These are phyloP conservation scores for Petrolisthes cinctipes DNA, from an alignment of 2,888 invertebrate species.

Conservation along the genomic window DNA sequence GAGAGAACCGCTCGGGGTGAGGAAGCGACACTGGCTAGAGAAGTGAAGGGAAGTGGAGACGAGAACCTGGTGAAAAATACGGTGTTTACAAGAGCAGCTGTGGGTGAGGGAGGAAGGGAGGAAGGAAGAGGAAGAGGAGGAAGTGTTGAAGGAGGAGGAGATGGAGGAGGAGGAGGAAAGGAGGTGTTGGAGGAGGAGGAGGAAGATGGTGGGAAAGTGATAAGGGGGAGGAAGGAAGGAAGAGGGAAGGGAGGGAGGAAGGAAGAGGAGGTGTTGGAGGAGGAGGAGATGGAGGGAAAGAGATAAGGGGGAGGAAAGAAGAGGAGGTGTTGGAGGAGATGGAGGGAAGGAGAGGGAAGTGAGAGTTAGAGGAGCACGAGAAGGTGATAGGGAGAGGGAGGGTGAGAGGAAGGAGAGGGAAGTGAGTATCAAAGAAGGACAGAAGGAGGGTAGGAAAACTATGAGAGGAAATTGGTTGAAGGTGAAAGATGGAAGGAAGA, in stretches of 20 bases:
- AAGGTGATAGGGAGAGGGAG: not conserved
- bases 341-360: not conserved
- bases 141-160: not conserved
- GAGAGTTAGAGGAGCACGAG: not conserved
- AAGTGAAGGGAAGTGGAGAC: not conserved
- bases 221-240: not conserved
- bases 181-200: not conserved
- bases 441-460: not conserved
- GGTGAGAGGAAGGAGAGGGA: not conserved
- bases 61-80: not conserved
- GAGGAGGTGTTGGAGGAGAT: not conserved
- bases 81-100: not conserved
- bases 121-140: not conserved
- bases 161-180: not conserved
- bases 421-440: not conserved
- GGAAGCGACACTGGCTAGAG: not conserved
- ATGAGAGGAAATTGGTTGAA: not conserved
- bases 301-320: not conserved
- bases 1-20: not conserved
- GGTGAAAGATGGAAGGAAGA: not conserved
- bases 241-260: not conserved
- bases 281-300: not conserved
- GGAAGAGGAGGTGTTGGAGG: not conserved
- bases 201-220: not conserved
- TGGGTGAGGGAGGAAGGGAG: not conserved